These are phyloP conservation scores for Dichetophora obliterata DNA, from an alignment of 2,888 invertebrate species.

Conservation along the genomic window DNA sequence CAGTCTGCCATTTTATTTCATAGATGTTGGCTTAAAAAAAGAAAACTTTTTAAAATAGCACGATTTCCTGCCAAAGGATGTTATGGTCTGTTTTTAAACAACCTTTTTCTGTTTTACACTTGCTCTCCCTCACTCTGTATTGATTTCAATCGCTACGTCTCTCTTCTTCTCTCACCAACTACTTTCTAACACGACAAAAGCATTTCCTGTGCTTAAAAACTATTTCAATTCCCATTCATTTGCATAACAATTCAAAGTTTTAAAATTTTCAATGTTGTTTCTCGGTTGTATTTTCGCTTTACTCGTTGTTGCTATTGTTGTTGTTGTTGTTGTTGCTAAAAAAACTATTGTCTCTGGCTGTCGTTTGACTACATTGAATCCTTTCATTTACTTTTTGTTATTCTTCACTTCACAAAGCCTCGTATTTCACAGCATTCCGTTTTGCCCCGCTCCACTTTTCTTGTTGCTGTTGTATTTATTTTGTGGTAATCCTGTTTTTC, in stretches of 20 bases:
- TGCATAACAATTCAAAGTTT: constrained; percentile 38
- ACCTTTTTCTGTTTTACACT: not conserved
- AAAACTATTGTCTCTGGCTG: constrained; percentile 30
- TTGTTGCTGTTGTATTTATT: constrained; percentile 24
- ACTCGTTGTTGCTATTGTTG: constrained; percentile 11
- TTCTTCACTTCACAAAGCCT: not conserved
- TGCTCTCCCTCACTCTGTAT: not conserved
- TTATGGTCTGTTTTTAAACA: not conserved
- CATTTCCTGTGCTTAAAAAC: constrained; percentile 33
- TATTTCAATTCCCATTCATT: constrained; percentile 37
- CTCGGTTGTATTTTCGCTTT: not conserved
- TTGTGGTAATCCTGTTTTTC: constrained; percentile 36
- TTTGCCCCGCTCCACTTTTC: not conserved
- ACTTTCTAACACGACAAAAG: constrained; percentile 24
- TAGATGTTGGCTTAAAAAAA: no score
- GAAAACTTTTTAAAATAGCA: not conserved
- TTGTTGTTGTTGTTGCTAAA: constrained; percentile 1
- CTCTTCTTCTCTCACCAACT: not conserved
- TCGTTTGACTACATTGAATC: constrained; percentile 19
- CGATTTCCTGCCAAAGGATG: constrained; percentile 28
- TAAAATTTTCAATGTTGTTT: constrained; percentile 32
- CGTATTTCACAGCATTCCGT: constrained; percentile 4
- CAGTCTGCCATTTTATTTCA: not conserved
- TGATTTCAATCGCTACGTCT: not conserved
- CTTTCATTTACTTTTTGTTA: constrained; percentile 31